Evolutionary conservation across 2,113 vertebrate species (phyloP).

Genomic region (Gobius niger): DNA sequence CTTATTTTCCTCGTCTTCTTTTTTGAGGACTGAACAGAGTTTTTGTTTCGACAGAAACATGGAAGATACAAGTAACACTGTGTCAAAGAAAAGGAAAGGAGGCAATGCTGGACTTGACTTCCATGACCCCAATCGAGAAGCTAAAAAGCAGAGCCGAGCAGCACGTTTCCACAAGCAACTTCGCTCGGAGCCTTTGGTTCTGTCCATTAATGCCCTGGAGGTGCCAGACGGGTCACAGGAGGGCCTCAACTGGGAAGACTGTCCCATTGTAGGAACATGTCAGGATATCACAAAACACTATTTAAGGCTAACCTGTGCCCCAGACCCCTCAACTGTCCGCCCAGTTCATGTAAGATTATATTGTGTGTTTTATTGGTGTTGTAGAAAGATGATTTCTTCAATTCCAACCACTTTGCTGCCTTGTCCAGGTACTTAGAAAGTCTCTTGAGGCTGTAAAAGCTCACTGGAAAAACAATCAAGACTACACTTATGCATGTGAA

Average conservation of each 20-base stretch:
- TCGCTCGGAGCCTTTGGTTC: conserved; percentile 85
- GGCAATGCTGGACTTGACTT: conserved; percentile 80
- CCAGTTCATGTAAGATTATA: conserved; percentile 79
- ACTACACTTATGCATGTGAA: conserved; percentile 89
- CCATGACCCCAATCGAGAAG: conserved; percentile 86
- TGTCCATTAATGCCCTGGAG: conserved; percentile 82
- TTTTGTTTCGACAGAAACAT: conserved; percentile 54
- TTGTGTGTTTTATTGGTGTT: no score
- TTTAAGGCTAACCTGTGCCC: conserved; percentile 88
- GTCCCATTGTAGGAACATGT: conserved; percentile 88
- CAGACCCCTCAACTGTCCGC: conserved; percentile 86
- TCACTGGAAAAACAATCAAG: conserved; percentile 88
- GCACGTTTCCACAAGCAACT: conserved; percentile 89
- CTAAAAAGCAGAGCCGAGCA: conserved; percentile 88
- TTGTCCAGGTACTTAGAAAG: conserved; percentile 82
- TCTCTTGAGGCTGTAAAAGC: conserved; percentile 84
- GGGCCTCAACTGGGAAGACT: conserved; percentile 88
- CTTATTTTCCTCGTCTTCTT: neutral
- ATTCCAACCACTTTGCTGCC: conserved; percentile 9
- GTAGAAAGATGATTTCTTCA: neutral
- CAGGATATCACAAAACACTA: conserved; percentile 90
- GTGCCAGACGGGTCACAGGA: conserved; percentile 76
- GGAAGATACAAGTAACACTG: conserved; percentile 67
- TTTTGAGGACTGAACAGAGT: neutral
- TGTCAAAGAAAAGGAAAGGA: conserved; percentile 81